Conservation (phyloP, 2,797 vertebrate genomes). For the Crocodylus rhombifer region DNA sequence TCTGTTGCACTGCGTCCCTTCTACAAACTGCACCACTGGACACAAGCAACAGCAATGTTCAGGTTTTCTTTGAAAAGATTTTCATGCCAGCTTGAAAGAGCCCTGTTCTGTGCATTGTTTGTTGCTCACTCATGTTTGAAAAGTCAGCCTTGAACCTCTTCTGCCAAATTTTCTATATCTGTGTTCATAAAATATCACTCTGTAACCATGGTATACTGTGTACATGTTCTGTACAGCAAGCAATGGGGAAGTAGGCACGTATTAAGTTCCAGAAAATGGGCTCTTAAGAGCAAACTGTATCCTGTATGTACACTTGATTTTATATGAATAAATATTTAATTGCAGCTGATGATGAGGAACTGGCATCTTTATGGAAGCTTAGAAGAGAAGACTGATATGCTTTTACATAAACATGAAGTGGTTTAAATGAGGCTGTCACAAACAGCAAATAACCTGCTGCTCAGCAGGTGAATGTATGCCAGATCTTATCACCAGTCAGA, state of each 20-base stretch:
- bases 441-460: conserved; percentile 31
- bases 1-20: not conserved
- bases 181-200: not conserved
- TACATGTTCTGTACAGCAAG: not conserved
- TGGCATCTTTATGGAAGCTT: conserved; percentile 28
- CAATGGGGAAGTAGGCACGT: not conserved
- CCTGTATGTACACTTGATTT: conserved; percentile 13
- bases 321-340: not conserved
- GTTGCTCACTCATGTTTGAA: not conserved
- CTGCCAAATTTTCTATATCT: not conserved
- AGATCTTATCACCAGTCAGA: not conserved
- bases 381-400: conserved; percentile 22
- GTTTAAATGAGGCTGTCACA: conserved; percentile 28
- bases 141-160: rapidly evolving
- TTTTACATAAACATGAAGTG: not conserved
- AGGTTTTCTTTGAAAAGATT: not conserved
- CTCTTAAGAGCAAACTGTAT: not conserved
- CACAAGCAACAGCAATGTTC: not conserved
- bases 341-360: not conserved
- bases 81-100: not conserved
- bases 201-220: not conserved
- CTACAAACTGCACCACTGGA: too few relatives aligned
- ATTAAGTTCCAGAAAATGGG: not conserved
- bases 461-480: conserved; percentile 12
- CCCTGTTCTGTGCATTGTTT: not conserved